A percentile compares a stretch with the other conserved stretches of the same genome.
Conservation (phyloP, 2,888 invertebrate genomes). For the Tanytarsus gracilentus region DNA sequence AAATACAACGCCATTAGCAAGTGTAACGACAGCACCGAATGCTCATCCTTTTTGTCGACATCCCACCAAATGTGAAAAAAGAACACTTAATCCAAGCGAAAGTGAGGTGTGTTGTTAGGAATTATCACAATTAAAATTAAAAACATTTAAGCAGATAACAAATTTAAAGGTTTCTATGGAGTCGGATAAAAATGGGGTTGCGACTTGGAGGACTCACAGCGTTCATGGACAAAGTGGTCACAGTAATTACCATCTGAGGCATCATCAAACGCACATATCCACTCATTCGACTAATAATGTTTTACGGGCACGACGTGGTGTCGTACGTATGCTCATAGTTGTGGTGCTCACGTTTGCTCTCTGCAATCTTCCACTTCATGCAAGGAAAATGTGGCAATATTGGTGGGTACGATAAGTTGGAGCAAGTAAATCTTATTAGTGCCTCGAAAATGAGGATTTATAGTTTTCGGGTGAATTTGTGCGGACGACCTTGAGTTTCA, state of each 20-base stretch:
- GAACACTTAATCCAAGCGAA: slow-evolving; percentile 42
- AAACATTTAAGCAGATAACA: not conserved
- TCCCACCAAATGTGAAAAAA: slow-evolving; percentile 44
- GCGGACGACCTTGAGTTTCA: not conserved
- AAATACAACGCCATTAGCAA: slow-evolving; percentile 38
- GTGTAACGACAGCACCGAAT: slow-evolving; percentile 32
- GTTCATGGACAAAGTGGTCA: slow-evolving; percentile 35
- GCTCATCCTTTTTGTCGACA: slow-evolving; percentile 39
- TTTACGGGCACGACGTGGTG: slow-evolving; percentile 68
- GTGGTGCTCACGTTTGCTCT: slow-evolving; percentile 82
- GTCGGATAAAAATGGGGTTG: slow-evolving; percentile 41
- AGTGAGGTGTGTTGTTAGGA: slow-evolving; percentile 39
- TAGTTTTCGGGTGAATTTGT: not conserved
- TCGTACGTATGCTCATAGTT: slow-evolving; percentile 80
- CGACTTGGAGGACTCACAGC: slow-evolving; percentile 40
- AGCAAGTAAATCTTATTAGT: too few relatives aligned
- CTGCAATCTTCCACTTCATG: slow-evolving; percentile 84
- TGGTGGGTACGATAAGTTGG: slow-evolving; percentile 46
- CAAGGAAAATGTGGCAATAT: slow-evolving; percentile 78
- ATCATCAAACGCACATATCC: slow-evolving; percentile 50
- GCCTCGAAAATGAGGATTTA: too few relatives aligned
- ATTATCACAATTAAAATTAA: not conserved
- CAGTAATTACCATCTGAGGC: slow-evolving; percentile 38
- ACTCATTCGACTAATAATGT: slow-evolving; percentile 62
- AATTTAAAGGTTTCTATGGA: slow-evolving; percentile 41